These are phyloP conservation scores for Chromobotia macracanthus DNA, from an alignment of 2,797 vertebrate genomes.

Conservation along the genomic window DNA sequence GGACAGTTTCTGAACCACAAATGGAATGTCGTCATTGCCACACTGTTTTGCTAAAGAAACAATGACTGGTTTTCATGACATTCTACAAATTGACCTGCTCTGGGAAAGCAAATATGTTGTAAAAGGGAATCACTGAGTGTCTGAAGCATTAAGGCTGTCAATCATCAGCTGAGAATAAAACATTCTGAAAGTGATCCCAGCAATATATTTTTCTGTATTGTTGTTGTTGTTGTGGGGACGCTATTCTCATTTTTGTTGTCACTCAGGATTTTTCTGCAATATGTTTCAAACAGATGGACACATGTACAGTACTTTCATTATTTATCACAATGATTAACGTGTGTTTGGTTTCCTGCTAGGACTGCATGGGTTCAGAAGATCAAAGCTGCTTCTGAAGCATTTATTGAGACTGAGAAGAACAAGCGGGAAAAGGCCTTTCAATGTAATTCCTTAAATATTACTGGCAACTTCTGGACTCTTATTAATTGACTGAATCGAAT, in stretches of 20 bases:
- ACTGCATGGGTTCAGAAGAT: slow-evolving; percentile 98
- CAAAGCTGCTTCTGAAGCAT: slow-evolving; percentile 91
- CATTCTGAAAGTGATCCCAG: too few species aligned
- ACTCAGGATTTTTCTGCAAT: too few species aligned
- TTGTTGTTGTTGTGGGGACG: too few species aligned
- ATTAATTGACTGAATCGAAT: not conserved
- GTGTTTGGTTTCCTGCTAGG: slow-evolving; percentile 67
- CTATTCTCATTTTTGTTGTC: too few species aligned
- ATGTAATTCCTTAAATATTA: slow-evolving; percentile 74
- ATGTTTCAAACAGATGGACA: too few species aligned
- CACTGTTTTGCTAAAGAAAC: not conserved
- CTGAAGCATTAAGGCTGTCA: too few species aligned
- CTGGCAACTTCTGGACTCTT: not conserved
- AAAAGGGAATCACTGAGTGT: too few species aligned
- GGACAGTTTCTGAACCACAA: not conserved
- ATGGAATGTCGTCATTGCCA: slow-evolving; percentile 23
- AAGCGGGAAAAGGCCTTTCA: slow-evolving; percentile 94
- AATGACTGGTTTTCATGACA: not conserved
- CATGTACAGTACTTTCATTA: not conserved
- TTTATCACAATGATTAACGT: not conserved
- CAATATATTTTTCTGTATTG: too few species aligned
- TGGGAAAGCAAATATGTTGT: too few species aligned
- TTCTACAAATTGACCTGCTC: not conserved
- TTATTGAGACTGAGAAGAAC: slow-evolving; percentile 95
- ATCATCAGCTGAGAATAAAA: too few species aligned